A percentile compares a stretch with the other conserved stretches of the same genome.
phyloP scores from a whole-genome alignment of 1,140 invertebrate genomes.

The Anagrus nilaparvatae region DNA sequence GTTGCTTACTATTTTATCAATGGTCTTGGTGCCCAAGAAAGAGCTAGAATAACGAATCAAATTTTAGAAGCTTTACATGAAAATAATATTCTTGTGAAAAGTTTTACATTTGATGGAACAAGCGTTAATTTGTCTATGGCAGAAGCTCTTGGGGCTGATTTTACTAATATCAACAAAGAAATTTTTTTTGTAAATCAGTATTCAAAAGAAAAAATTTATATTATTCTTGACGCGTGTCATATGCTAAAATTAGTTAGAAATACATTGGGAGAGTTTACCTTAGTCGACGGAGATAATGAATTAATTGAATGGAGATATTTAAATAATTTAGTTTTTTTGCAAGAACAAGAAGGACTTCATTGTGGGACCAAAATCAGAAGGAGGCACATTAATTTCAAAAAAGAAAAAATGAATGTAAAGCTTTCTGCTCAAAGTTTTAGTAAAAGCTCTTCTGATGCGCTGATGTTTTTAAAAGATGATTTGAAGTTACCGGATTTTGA shows the following conservation, averaged over 20 bases:
- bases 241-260: slow-evolving; percentile 34
- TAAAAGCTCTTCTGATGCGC: too few relatives aligned
- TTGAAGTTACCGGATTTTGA: too few relatives aligned
- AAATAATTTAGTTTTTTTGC: slow-evolving; percentile 11
- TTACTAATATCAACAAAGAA: slow-evolving; percentile 16
- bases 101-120: slow-evolving; percentile 15
- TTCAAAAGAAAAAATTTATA: slow-evolving; percentile 19
- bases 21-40: not conserved
- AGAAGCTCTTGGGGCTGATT: slow-evolving; percentile 17
- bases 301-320: slow-evolving; percentile 18
- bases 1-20: not conserved
- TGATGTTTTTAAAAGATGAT: too few relatives aligned
- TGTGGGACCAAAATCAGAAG: slow-evolving; percentile 14
- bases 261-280: slow-evolving; percentile 19
- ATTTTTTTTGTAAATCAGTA: slow-evolving; percentile 27
- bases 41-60: not conserved
- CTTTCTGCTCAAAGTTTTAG: slow-evolving; percentile 20
- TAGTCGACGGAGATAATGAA: slow-evolving; percentile 14
- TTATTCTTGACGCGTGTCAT: slow-evolving; percentile 32
- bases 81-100: slow-evolving; percentile 7
- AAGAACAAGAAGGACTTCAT: slow-evolving; percentile 17
- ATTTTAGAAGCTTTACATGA: slow-evolving; percentile 7
- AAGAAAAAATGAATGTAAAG: slow-evolving; percentile 20
- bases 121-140: slow-evolving; percentile 9
- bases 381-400: slow-evolving; percentile 7